Base-by-base conservation (phyloP, 2,888 invertebrate species). In the Gandaritis pyraliata region DNA sequence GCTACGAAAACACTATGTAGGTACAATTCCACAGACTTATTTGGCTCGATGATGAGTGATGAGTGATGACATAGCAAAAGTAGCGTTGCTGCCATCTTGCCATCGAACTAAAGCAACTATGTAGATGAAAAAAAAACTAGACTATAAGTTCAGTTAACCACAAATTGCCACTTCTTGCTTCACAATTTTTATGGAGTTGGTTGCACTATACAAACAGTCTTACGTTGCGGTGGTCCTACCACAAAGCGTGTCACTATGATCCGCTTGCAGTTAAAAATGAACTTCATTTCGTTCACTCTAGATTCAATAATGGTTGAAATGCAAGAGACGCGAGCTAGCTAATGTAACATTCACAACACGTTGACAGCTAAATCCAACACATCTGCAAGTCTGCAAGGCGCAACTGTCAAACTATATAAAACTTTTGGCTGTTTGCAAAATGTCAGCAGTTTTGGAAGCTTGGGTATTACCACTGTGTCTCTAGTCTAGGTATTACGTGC, bases 1-100 rank as follows among this genome's bases (percentile, higher is more conserved):
- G 65, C 64, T 60, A 49, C 58, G 55, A 58, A 64, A 64, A 58
- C 59, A 65, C 53, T 56, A 47, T 18, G 15, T 41, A 41, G 15
- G 1, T 41, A 41, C 43, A 43, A 16, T 16, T 15, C 10, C 1
- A 43, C 43, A 43, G n/a, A 39, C 4, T 5, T 39, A n/a, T 39
- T 6, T n/a, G n/a, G 39, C 39, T 6, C 39, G 39, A 12, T 39
- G 39, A n/a, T n/a, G 13, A n/a, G n/a, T n/a, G 13, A n/a, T n/a
- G n/a, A n/a, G 39, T 13, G 39, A 12, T 12, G 39, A n/a, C n/a
- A n/a, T n/a, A n/a, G n/a, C n/a, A n/a, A n/a, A n/a, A n/a, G n/a
- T n/a, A n/a, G 39, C 39, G 13, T 41, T 15, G 12, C 8, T 41
- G 41, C 13, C 15, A 41, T 41, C n/a, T n/a, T n/a, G n/a, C n/a